Conservation (phyloP, 2,888 invertebrate genomes). For the Tenthredo distinguenda region DNA sequence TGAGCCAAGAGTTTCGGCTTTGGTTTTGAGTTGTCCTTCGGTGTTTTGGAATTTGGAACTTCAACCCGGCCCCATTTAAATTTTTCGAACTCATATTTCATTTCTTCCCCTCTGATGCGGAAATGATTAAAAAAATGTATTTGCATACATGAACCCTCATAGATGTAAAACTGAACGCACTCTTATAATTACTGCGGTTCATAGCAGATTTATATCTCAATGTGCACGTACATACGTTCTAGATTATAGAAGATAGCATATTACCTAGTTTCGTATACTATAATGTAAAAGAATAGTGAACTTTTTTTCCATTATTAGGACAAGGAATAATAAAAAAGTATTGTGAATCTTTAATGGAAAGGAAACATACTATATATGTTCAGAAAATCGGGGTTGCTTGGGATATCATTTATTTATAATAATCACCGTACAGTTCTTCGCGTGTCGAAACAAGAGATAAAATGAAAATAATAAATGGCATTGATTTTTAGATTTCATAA, state of each 20-base stretch:
- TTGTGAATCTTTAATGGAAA: background rate
- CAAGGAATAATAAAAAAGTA: background rate
- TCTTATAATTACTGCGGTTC: background rate
- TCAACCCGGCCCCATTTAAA: no score
- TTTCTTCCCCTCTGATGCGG: background rate
- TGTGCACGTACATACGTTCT: background rate
- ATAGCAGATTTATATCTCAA: background rate
- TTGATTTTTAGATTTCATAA: background rate
- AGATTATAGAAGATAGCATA: background rate
- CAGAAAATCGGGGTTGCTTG: background rate
- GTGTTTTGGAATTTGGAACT: no score
- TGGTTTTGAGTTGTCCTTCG: no score
- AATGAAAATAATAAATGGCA: background rate
- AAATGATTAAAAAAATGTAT: background rate
- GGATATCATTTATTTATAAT: background rate
- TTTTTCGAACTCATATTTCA: no score
- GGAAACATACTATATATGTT: background rate
- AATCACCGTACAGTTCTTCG: background rate
- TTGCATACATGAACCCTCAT: background rate
- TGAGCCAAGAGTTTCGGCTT: no score
- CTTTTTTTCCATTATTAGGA: background rate
- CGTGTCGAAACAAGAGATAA: background rate
- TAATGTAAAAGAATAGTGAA: background rate
- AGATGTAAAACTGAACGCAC: background rate
- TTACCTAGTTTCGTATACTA: background rate